Conservation (phyloP, 2,113 vertebrate species). For the Hypocryptadius cinnamomeus region DNA sequence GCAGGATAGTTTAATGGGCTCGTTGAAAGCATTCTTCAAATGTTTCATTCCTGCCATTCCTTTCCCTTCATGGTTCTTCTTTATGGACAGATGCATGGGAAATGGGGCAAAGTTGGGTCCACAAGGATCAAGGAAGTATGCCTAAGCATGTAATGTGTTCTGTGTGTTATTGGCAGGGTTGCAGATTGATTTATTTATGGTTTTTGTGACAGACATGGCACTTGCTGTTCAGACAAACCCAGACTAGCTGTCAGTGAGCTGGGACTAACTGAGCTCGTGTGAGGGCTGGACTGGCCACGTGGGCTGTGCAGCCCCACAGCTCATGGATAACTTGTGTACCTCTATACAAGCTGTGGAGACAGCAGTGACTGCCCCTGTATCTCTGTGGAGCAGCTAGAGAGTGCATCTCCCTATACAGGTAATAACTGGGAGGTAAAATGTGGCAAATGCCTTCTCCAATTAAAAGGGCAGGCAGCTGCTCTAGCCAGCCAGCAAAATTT, state of each 20-base stretch:
- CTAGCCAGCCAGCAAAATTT: background rate
- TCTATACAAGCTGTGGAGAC: background rate
- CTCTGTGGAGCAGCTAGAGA: background rate
- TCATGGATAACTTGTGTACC: fast-evolving
- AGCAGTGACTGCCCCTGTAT: background rate
- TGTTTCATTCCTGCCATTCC: constrained; percentile 21
- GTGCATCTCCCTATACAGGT: background rate
- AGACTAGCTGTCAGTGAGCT: background rate
- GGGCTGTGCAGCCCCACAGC: background rate
- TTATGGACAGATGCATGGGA: background rate
- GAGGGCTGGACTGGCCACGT: fast-evolving
- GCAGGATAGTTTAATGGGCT: background rate
- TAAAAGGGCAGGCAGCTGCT: background rate
- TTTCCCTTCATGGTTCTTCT: constrained; percentile 3
- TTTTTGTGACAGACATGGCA: background rate
- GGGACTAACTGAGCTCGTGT: background rate
- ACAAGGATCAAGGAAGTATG: background rate
- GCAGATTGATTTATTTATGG: background rate
- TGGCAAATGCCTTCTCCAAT: background rate
- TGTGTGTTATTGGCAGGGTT: background rate
- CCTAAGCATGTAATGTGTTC: background rate
- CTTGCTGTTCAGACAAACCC: background rate
- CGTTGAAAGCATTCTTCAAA: constrained; percentile 2
- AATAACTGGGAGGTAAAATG: background rate
- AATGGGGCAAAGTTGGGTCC: background rate